phyloP scores from a whole-genome alignment of 2,888 invertebrate species.

The Ditula angustiorana region DNA sequence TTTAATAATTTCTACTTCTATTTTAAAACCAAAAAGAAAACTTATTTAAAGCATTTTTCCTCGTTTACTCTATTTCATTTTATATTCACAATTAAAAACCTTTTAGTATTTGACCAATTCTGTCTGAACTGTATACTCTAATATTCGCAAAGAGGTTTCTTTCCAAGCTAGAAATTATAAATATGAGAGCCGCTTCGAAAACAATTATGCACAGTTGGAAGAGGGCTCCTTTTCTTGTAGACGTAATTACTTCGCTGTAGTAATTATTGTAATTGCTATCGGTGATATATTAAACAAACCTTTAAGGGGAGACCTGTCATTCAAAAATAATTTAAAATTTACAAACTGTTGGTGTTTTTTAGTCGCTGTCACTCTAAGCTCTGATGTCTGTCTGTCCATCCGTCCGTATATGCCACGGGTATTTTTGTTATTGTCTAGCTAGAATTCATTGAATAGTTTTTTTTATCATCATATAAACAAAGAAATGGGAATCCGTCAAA shows the following conservation, averaged over 20 bases:
- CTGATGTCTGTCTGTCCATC: no score
- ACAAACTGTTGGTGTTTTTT: neutral
- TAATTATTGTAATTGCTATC: conserved; percentile 82
- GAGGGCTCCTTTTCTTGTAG: conserved; percentile 68
- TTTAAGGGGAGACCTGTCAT: conserved; percentile 54
- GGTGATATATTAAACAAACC: conserved; percentile 75
- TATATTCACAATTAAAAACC: conserved; percentile 27
- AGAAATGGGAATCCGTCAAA: no score
- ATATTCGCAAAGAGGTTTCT: conserved; percentile 50
- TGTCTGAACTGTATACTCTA: conserved; percentile 37
- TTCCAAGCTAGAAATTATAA: conserved; percentile 63
- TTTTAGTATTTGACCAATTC: conserved; percentile 25
- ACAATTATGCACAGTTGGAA: conserved; percentile 75
- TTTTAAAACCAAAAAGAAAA: neutral
- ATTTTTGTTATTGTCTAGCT: no score
- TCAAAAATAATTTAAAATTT: neutral
- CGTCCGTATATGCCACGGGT: no score
- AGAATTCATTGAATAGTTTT: no score
- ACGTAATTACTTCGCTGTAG: conserved; percentile 73
- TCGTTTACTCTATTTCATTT: conserved; percentile 4
- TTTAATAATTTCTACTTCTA: neutral
- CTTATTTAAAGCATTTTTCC: neutral
- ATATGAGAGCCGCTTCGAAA: conserved; percentile 73
- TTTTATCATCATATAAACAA: no score
- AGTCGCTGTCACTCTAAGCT: no score